Evolutionary conservation across 2,113 vertebrate genomes (phyloP).

Genomic region (Stegostoma tigrinum): DNA sequence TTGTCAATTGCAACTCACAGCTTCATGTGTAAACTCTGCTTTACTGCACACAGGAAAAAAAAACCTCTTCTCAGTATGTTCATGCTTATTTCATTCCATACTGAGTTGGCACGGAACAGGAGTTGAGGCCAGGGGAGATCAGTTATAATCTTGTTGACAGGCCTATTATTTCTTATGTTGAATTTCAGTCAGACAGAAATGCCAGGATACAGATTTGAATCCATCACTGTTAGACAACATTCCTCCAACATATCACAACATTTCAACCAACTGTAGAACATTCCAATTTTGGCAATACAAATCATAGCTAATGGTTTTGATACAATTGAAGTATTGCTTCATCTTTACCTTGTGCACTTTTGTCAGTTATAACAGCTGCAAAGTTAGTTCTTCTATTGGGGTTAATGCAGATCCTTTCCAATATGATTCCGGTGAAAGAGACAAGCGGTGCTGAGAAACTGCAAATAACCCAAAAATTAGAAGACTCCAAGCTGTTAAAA

Average conservation of each 20-base stretch:
- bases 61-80: background rate
- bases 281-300: background rate
- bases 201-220: constrained; percentile 42
- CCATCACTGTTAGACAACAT: background rate
- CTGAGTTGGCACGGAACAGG: no score
- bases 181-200: background rate
- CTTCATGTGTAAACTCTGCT: background rate
- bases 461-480: background rate
- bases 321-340: background rate
- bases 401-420: constrained; percentile 15
- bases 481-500: background rate
- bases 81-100: background rate
- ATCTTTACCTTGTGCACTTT: background rate
- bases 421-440: constrained; percentile 22
- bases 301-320: background rate
- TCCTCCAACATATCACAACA: background rate
- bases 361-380: background rate
- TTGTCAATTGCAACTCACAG: background rate
- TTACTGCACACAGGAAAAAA: background rate
- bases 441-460: constrained; percentile 30
- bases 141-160: no score
- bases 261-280: background rate
- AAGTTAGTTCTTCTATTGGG: background rate
- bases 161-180: no score
- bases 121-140: no score